Conservation (phyloP, 2,113 vertebrate genomes). For the Bubo blakistoni region DNA sequence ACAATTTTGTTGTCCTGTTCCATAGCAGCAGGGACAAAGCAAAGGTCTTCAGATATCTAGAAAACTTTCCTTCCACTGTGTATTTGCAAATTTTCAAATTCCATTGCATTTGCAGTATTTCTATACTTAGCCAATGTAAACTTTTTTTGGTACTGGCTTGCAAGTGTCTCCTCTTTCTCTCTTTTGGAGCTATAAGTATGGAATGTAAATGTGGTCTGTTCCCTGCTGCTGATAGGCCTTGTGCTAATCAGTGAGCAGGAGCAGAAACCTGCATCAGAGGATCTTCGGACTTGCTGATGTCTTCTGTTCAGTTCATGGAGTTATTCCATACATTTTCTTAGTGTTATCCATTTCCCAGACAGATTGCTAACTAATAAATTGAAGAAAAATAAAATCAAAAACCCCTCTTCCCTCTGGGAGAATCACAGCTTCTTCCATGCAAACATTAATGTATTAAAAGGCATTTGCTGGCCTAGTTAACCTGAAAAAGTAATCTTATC, state of each 20-base stretch:
- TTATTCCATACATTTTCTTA: neutral
- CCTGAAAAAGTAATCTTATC: neutral
- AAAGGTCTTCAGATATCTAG: neutral
- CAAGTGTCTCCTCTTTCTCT: neutral
- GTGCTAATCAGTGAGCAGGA: neutral
- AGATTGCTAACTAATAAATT: neutral
- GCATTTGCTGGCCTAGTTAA: neutral
- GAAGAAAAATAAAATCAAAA: neutral
- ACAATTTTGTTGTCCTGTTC: neutral
- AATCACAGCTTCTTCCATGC: neutral
- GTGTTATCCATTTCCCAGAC: neutral
- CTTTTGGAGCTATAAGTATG: neutral
- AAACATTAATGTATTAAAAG: neutral
- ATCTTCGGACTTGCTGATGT: neutral
- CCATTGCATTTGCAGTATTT: neutral
- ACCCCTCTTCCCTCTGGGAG: accelerated
- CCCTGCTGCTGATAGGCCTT: neutral
- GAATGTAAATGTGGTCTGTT: neutral
- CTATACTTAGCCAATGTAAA: neutral
- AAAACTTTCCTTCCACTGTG: neutral
- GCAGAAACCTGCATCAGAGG: neutral
- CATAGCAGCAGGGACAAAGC: neutral
- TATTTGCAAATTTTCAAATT: neutral
- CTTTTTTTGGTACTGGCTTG: neutral
- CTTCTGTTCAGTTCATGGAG: neutral